These are phyloP conservation scores for Drosophila ambigua DNA, from an alignment of 1,140 invertebrate species.

Conservation along the genomic window DNA sequence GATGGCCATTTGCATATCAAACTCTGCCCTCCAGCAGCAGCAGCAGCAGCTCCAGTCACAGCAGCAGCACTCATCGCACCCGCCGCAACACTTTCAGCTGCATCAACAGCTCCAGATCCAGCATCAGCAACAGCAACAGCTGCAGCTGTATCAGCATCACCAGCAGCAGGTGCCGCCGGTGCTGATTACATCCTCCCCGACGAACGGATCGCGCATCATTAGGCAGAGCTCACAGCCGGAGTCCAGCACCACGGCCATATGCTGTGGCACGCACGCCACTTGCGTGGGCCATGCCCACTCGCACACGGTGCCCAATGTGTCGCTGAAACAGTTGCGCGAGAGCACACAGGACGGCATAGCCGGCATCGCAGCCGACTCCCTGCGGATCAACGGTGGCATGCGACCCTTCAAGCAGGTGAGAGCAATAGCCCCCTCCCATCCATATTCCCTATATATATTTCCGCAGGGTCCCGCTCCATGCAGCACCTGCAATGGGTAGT, in stretches of 20 bases:
- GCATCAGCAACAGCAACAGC: conserved; percentile 32
- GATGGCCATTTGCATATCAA: conserved; percentile 74
- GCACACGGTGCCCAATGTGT: conserved; percentile 89
- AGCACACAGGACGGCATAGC: conserved; percentile 92
- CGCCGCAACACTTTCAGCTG: conserved; percentile 43
- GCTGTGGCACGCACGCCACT: conserved; percentile 86
- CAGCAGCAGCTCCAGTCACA: conserved; percentile 50
- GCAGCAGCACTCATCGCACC: conserved; percentile 26
- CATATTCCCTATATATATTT: too few relatives aligned
- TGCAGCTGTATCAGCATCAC: conserved; percentile 43
- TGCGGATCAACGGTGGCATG: conserved; percentile 98
- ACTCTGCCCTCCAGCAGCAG: conserved; percentile 59
- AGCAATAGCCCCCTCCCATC: neutral
- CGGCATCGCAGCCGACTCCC: conserved; percentile 98
- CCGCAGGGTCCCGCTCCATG: neutral
- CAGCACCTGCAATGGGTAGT: conserved; percentile 8
- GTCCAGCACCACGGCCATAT: conserved; percentile 87
- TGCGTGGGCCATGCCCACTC: conserved; percentile 84
- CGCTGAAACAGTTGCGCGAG: conserved; percentile 92
- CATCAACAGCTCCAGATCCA: conserved; percentile 18
- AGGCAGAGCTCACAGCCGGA: conserved; percentile 96
- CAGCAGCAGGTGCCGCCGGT: conserved; percentile 86
- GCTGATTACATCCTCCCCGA: conserved; percentile 88
- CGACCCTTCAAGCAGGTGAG: conserved; percentile 97
- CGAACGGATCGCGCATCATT: conserved; percentile 89